Conservation (phyloP, 2,888 invertebrate species). For the Andrena marginata region DNA sequence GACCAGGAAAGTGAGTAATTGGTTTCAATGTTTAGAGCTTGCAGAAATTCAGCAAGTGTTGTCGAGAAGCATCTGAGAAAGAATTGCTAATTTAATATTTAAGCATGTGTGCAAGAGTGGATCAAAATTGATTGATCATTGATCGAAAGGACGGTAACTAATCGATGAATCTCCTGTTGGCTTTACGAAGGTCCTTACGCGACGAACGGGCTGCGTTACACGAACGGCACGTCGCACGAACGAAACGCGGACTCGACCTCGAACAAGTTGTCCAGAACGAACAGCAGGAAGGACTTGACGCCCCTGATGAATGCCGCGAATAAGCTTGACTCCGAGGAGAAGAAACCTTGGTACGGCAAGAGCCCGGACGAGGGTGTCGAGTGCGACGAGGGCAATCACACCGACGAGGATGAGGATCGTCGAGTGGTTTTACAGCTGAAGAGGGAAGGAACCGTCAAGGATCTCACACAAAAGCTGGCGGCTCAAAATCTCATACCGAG, state of each 20-base stretch:
- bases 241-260: constrained; percentile 80
- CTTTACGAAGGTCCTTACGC: constrained; percentile 71
- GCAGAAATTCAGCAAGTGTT: not conserved
- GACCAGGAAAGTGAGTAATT: constrained; percentile 81
- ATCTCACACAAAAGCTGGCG: constrained; percentile 93
- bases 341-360: constrained; percentile 85
- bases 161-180: constrained; percentile 8
- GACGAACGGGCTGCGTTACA: constrained; percentile 80
- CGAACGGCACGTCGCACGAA: constrained; percentile 81
- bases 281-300: constrained; percentile 86
- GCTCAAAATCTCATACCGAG: constrained; percentile 88
- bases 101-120: not conserved
- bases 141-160: not conserved
- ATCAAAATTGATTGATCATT: not conserved
- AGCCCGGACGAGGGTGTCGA: constrained; percentile 87
- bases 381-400: constrained; percentile 86
- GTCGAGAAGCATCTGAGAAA: not conserved
- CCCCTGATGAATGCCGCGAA: constrained; percentile 87
- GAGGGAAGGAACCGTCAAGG: constrained; percentile 94
- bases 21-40: not conserved
- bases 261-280: constrained; percentile 82
- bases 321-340: constrained; percentile 86
- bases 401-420: constrained; percentile 87
- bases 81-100: not conserved
- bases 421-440: constrained; percentile 90